phyloP scores from a whole-genome alignment of 2,797 vertebrate species.

The Acanthiza pusilla region DNA sequence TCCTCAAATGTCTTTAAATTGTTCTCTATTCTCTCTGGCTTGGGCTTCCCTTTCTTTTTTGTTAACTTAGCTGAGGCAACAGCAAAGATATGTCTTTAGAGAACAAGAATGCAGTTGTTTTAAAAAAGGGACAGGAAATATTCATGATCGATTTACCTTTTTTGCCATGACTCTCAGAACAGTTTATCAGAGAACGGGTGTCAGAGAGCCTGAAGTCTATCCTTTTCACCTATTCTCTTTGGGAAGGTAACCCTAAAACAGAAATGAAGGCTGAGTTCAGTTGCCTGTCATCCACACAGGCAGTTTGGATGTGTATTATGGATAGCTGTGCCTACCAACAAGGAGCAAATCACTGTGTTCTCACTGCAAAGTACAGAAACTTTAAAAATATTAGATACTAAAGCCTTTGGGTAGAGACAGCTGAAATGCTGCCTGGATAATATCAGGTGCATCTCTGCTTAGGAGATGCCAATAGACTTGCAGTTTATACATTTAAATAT shows the following conservation, averaged over 20 bases:
- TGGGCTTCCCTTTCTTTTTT: neutral
- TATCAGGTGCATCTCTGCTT: neutral
- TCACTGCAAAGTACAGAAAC: neutral
- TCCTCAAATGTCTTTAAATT: neutral
- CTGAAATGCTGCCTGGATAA: neutral
- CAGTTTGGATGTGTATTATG: neutral
- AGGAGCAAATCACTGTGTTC: neutral
- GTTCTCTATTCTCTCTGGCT: neutral
- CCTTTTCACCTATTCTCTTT: neutral
- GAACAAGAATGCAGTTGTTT: neutral
- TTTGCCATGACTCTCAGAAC: neutral
- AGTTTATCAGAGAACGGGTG: neutral
- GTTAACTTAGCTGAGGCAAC: neutral
- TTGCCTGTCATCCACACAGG: neutral
- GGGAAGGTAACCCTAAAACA: neutral
- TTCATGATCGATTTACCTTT: neutral
- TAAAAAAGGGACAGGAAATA: neutral
- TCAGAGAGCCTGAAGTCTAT: neutral
- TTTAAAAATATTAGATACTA: neutral
- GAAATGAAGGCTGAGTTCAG: neutral
- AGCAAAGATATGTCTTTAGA: neutral
- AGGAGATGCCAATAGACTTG: neutral
- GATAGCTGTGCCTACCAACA: neutral
- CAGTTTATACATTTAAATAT: neutral
- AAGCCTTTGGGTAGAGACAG: neutral